phyloP scores from a whole-genome alignment of 2,888 invertebrate species.

The Cybosia mesomella region DNA sequence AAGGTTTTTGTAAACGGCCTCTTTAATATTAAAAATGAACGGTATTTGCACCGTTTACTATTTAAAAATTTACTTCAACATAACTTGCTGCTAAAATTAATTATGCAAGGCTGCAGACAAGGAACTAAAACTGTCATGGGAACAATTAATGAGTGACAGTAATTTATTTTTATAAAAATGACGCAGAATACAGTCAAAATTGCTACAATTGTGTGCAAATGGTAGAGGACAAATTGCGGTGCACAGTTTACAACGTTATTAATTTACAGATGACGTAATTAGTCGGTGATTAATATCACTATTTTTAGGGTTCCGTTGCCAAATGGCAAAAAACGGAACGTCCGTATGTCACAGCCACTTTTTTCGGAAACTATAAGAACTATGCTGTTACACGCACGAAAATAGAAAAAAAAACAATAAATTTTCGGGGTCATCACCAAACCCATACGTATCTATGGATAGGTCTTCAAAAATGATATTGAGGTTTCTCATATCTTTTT shows the following conservation, averaged over 20 bases:
- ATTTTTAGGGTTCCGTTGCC: no score
- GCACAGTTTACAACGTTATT: background rate
- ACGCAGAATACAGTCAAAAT: background rate
- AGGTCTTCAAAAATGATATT: no score
- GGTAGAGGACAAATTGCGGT: background rate
- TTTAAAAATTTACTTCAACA: slow-evolving; percentile 5
- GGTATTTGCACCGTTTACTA: background rate
- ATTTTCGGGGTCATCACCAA: no score
- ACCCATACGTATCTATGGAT: no score
- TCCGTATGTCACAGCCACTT: no score
- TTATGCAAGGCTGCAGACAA: background rate
- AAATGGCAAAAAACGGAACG: no score
- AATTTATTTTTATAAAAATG: background rate
- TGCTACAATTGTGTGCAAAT: background rate
- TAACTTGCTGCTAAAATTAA: slow-evolving; percentile 1
- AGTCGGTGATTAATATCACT: background rate
- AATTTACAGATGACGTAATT: background rate
- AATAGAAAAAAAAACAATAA: no score
- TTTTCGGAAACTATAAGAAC: no score
- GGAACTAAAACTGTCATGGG: background rate
- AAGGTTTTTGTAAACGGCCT: background rate
- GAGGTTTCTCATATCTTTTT: no score
- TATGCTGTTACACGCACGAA: no score
- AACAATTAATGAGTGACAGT: background rate
- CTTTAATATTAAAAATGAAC: slow-evolving; percentile 6